Conservation (phyloP, 2,113 vertebrate genomes). For the Tachycineta bicolor region DNA sequence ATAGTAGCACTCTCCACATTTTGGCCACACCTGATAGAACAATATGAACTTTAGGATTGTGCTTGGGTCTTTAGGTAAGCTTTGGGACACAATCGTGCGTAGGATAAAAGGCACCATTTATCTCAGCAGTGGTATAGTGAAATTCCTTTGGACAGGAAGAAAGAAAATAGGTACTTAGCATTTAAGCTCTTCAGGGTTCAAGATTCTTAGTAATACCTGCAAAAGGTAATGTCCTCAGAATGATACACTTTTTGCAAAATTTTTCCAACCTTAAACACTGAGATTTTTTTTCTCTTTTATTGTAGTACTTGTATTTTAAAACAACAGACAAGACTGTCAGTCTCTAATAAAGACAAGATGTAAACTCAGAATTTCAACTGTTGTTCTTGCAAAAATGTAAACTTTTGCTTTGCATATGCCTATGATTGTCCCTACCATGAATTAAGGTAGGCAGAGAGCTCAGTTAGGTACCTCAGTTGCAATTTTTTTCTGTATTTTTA, state of each 20-base stretch:
- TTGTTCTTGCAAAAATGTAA: neutral
- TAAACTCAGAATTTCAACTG: neutral
- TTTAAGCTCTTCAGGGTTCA: neutral
- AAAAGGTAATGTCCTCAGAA: neutral
- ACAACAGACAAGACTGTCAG: neutral
- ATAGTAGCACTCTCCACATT: neutral
- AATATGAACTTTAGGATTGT: neutral
- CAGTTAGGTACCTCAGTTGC: neutral
- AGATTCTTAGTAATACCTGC: neutral
- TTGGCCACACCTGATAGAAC: neutral
- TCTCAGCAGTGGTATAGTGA: neutral
- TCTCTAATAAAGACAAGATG: neutral
- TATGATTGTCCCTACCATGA: neutral
- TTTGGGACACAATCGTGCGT: rapidly evolving
- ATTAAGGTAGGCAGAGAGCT: neutral
- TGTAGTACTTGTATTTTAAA: neutral
- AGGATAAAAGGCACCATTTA: neutral
- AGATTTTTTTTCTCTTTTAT: neutral
- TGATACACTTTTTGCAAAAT: neutral
- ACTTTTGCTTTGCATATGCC: neutral
- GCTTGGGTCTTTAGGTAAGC: neutral
- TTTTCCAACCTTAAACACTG: neutral
- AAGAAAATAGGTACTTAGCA: neutral
- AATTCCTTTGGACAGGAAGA: neutral
- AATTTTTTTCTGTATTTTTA: neutral